Conservation (phyloP, 2,888 invertebrate species). For the Volucella inanis region DNA sequence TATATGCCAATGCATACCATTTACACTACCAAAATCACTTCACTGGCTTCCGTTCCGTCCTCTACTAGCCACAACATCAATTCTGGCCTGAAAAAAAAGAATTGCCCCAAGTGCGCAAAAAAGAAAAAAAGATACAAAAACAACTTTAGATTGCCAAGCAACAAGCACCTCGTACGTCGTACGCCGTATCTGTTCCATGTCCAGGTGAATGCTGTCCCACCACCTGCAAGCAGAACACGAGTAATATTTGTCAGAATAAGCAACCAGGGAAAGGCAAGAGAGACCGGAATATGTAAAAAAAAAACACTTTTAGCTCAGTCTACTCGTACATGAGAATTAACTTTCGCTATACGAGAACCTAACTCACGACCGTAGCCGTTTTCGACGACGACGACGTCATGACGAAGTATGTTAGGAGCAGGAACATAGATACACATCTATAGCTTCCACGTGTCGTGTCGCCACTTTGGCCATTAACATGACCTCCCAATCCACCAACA, state of each 20-base stretch:
- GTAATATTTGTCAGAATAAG: slow-evolving; percentile 4
- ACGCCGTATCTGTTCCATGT: neutral
- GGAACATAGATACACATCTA: slow-evolving; percentile 55
- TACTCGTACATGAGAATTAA: slow-evolving; percentile 62
- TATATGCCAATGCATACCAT: slow-evolving; percentile 18
- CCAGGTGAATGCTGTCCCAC: slow-evolving; percentile 36
- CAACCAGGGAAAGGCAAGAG: slow-evolving; percentile 3
- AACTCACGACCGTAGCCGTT: slow-evolving; percentile 44
- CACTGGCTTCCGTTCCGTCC: slow-evolving; percentile 22
- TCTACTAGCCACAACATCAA: neutral
- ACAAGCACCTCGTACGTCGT: slow-evolving; percentile 22
- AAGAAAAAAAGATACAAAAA: slow-evolving; percentile 10
- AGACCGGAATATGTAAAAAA: neutral
- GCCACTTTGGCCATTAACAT: slow-evolving; percentile 72
- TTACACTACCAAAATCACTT: slow-evolving; percentile 41
- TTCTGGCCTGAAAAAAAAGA: neutral
- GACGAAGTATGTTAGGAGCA: slow-evolving; percentile 54
- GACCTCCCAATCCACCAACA: slow-evolving; percentile 56
- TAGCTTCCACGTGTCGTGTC: slow-evolving; percentile 68
- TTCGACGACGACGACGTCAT: slow-evolving; percentile 35
- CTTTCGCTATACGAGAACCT: slow-evolving; percentile 61
- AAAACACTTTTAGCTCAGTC: slow-evolving; percentile 55
- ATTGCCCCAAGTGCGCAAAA: neutral
- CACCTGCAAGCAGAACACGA: slow-evolving; percentile 40
- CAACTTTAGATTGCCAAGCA: slow-evolving; percentile 48